Percentiles rank a stretch among this genome's conserved stretches.
phyloP scores from a whole-genome alignment of 2,888 invertebrate genomes.

The Podotricha telesiphe region DNA sequence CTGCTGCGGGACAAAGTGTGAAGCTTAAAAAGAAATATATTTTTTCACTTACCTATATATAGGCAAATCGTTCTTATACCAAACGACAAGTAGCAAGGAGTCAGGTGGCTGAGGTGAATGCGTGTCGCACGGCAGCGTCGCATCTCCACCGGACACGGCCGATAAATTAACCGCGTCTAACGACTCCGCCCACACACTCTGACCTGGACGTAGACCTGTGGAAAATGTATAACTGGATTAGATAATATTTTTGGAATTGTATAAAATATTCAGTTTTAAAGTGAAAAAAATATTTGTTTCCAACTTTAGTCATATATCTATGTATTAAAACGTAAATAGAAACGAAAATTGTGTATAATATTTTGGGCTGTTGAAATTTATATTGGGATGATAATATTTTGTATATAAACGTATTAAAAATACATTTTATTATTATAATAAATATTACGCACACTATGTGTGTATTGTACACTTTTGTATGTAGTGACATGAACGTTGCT shows the following conservation, averaged over 20 bases:
- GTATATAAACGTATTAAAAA: too few relatives aligned
- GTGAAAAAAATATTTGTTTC: too few relatives aligned
- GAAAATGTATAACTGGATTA: constrained; percentile 43
- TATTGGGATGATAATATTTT: too few relatives aligned
- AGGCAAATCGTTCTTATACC: constrained; percentile 95
- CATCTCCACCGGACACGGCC: constrained; percentile 90
- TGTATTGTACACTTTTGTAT: background rate
- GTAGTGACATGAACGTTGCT: background rate
- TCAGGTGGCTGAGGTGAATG: constrained; percentile 90
- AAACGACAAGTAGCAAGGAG: constrained; percentile 92
- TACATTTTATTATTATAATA: too few relatives aligned
- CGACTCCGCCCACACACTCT: constrained; percentile 71
- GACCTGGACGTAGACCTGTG: constrained; percentile 67
- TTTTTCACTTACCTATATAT: constrained; percentile 89
- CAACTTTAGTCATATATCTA: too few relatives aligned
- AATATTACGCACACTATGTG: too few relatives aligned
- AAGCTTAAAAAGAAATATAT: background rate
- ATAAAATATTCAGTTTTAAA: too few relatives aligned
- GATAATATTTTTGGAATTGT: too few relatives aligned
- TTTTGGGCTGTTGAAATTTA: too few relatives aligned
- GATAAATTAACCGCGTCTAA: constrained; percentile 85
- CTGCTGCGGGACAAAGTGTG: too few relatives aligned
- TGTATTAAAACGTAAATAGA: too few relatives aligned
- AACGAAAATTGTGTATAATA: too few relatives aligned
- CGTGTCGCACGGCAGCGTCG: constrained; percentile 93